Evolutionary conservation across 2,797 vertebrate species (phyloP), one percentile per base, ranked within the genome.

Genomic region (Phoxinus dragarum): DNA sequence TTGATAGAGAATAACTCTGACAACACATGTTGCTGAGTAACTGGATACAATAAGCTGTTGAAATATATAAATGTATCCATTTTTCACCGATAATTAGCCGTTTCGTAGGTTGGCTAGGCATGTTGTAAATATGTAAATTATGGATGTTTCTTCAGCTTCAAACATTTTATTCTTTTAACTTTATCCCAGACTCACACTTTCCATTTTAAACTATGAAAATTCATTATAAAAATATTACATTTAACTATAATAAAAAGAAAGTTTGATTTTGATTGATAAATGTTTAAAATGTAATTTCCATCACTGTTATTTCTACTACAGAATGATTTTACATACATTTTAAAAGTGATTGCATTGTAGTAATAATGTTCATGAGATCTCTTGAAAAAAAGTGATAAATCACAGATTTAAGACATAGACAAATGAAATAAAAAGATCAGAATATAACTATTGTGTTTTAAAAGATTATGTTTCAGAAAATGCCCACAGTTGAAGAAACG

Each of bases 1-100:
- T 71, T 87, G 64, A 84, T 71, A n/a, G 40, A 77, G 23, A 83
- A 71, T 80, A 77, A 71, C 75, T 75, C 79, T 84, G 86, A 87
- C 81, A 87, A 81, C 16, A 21, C 72, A 61, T 78, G 59, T 81
- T 64, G 73, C 12, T 36, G 19, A 52, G 64, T 52, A 78, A 86
- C 38, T 27, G 36, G 75, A 85, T 56, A 80, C 67, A 86, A 75
- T 66, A 59, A 71, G 17, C 75, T 84, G 47, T 54, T 84, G 8
- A 79, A 64, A 31, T 79, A 69, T 36, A 68, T 2, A 38, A 40
- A 69, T 69, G 44, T 31, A 77, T 9, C 1, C 1, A 61, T 61
- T 77, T 47, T 61, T 61, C 12, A 42, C 8, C 3, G 7, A 42
- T 19, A 40, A 42, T 40, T 16, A 16, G 21, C 12, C 1, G 8